These are phyloP conservation scores for Myrmophylax atrothorax DNA, from an alignment of 2,113 vertebrate species.

Conservation along the genomic window DNA sequence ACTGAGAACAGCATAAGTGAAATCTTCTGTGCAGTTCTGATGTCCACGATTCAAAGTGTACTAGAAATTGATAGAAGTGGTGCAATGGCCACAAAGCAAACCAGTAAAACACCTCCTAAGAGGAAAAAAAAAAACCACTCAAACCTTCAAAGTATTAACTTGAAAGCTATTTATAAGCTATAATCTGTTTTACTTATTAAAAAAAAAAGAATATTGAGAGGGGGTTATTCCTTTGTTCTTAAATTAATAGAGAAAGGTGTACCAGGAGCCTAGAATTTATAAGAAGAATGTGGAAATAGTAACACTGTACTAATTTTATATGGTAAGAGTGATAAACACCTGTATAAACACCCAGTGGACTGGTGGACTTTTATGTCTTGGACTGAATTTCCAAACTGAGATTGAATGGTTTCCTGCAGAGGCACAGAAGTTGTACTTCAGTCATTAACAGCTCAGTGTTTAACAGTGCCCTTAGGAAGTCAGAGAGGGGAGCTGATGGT, in stretches of 20 bases:
- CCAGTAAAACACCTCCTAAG: background rate
- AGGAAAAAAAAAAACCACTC: background rate
- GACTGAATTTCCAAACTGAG: background rate
- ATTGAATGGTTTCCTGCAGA: background rate
- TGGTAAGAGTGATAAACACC: background rate
- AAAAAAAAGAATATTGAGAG: background rate
- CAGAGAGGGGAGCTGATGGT: background rate
- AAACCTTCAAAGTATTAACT: background rate
- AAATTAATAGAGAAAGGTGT: background rate
- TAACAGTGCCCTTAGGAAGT: background rate
- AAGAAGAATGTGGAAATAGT: background rate
- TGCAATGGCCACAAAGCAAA: background rate
- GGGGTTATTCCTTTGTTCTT: background rate
- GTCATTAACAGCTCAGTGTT: background rate
- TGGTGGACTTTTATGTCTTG: background rate
- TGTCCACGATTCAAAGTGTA: background rate
- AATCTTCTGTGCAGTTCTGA: background rate
- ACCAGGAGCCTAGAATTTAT: background rate
- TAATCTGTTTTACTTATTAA: background rate
- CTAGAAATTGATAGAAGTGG: background rate
- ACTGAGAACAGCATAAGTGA: background rate
- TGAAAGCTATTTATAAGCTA: background rate
- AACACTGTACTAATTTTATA: background rate
- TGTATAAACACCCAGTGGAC: background rate
- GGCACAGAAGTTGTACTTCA: background rate